phyloP scores from a whole-genome alignment of 2,113 vertebrate species.

The Tychaedon coryphoeus region DNA sequence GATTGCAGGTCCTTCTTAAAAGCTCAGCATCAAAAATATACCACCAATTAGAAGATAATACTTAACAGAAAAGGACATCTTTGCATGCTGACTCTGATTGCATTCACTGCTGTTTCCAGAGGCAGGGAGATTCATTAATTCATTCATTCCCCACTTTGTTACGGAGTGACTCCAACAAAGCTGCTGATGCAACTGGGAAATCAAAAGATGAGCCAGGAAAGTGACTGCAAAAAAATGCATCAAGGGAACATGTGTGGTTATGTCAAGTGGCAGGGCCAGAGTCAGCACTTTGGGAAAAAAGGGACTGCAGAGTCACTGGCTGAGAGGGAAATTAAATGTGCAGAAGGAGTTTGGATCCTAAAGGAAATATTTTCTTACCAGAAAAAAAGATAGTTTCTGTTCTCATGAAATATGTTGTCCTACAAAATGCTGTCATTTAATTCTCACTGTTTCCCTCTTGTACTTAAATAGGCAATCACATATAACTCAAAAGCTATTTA shows the following conservation, averaged over 20 bases:
- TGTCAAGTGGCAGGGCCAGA: background rate
- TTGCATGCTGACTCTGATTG: background rate
- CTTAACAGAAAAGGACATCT: background rate
- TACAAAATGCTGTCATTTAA: background rate
- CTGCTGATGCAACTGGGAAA: slow-evolving; percentile 28
- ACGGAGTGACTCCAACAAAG: background rate
- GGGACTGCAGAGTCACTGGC: background rate
- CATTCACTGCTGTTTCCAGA: background rate
- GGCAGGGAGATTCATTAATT: background rate
- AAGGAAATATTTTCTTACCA: background rate
- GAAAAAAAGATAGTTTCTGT: background rate
- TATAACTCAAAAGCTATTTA: background rate
- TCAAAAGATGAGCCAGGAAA: slow-evolving; percentile 4
- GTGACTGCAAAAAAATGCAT: background rate
- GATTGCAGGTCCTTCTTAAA: background rate
- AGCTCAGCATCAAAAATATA: background rate
- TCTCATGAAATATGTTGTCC: background rate
- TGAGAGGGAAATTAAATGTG: background rate
- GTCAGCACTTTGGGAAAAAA: background rate
- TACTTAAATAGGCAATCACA: background rate
- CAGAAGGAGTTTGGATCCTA: background rate
- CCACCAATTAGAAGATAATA: background rate
- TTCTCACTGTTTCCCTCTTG: background rate
- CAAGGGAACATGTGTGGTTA: background rate
- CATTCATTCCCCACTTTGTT: background rate